These are phyloP conservation scores for Pemphredon lugubris DNA, from an alignment of 2,888 invertebrate species.

Conservation along the genomic window DNA sequence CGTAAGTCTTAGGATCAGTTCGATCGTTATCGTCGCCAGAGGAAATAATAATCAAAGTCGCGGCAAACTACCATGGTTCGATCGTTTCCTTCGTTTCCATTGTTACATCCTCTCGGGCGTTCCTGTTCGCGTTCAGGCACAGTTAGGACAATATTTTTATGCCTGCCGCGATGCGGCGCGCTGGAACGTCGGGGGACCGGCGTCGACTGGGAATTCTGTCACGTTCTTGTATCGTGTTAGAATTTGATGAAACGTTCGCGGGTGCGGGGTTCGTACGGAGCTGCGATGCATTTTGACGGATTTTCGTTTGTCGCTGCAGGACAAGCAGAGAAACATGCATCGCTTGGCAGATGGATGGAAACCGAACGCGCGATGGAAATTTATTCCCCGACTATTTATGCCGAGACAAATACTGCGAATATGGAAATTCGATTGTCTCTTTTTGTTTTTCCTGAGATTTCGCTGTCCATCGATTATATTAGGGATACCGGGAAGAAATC, in stretches of 20 bases:
- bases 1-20: no score
- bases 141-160: conserved; percentile 60
- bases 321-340: conserved; percentile 50
- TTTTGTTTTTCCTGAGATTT: no score
- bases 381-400: conserved; percentile 28
- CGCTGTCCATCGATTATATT: no score
- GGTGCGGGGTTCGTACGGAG: conserved; percentile 23
- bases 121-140: conserved; percentile 7
- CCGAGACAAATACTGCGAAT: conserved; percentile 35
- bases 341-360: conserved; percentile 31
- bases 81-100: no score
- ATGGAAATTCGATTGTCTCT: conserved; percentile 24
- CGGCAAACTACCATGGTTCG: no score
- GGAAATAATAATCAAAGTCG: no score
- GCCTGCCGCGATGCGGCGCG: conserved; percentile 20
- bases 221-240: conserved; percentile 62
- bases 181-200: conserved; percentile 22
- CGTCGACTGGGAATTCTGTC: conserved; percentile 58
- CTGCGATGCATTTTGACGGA: conserved; percentile 55
- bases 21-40: no score
- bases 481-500: no score
- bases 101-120: no score
- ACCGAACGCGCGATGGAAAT: conserved; percentile 26
- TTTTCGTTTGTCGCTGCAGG: conserved; percentile 46
- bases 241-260: conserved; percentile 62